A percentile compares a stretch with the other conserved stretches of the same genome.
Evolutionary conservation across 2,888 invertebrate species (phyloP).

Genomic region (Pyrgus malvae): DNA sequence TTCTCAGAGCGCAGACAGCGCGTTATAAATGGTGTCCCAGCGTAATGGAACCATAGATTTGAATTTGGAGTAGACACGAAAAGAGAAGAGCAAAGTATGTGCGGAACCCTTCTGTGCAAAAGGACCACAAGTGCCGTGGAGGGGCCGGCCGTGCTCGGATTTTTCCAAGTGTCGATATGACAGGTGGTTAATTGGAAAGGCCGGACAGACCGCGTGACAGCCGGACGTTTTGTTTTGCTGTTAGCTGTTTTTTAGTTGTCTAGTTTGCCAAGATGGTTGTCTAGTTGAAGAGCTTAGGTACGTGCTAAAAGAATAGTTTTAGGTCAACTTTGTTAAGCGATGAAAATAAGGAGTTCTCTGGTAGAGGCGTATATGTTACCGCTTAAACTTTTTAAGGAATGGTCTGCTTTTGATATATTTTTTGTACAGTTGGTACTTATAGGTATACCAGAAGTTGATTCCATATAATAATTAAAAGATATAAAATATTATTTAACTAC

Average conservation of each 20-base stretch:
- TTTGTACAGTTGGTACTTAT: no score
- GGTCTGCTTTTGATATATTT: no score
- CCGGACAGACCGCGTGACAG: slow-evolving; percentile 37
- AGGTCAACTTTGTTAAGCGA: no score
- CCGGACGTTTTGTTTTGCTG: background rate
- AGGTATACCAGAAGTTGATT: no score
- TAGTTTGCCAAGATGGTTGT: background rate
- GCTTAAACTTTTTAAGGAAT: no score
- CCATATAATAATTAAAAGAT: no score
- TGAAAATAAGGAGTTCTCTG: no score
- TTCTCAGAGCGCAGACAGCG: no score
- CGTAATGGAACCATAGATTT: slow-evolving; percentile 23
- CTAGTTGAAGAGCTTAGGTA: no score
- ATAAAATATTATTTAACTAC: no score
- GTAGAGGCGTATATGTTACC: no score
- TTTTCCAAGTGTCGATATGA: slow-evolving; percentile 49
- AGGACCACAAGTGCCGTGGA: background rate
- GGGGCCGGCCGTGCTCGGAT: slow-evolving; percentile 25
- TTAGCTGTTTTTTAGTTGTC: background rate
- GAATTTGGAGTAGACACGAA: slow-evolving; percentile 22
- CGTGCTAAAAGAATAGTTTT: no score
- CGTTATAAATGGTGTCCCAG: slow-evolving; percentile 2
- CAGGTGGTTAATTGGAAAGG: slow-evolving; percentile 54
- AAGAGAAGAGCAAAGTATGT: slow-evolving; percentile 11
- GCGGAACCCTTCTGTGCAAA: slow-evolving; percentile 8